Conservation (phyloP, 2,113 vertebrate species). For the Sebastes fasciatus region DNA sequence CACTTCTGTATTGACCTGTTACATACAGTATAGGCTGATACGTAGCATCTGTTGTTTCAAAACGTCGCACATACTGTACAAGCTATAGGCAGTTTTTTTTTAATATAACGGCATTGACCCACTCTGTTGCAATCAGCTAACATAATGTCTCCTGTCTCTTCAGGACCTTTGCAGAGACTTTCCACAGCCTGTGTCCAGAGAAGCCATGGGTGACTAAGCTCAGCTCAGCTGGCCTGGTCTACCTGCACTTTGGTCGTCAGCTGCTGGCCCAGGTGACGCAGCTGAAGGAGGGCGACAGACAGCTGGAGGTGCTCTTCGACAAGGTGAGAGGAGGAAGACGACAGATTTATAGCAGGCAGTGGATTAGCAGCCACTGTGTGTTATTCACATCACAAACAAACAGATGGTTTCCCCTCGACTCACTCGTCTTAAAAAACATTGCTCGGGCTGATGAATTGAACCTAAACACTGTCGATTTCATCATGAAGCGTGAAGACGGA, state of each 20-base stretch:
- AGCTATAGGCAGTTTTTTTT: too few species aligned
- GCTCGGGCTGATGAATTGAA: background rate
- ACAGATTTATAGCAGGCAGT: conserved; percentile 5
- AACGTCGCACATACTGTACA: background rate
- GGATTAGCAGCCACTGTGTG: conserved; percentile 25
- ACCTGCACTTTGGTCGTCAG: conserved; percentile 90
- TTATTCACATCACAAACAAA: conserved; percentile 31
- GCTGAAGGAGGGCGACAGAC: conserved; percentile 81
- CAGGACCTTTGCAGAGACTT: conserved; percentile 90
- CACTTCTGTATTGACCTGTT: background rate
- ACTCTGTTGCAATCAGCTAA: background rate
- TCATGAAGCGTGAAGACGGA: background rate
- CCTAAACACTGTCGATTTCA: background rate
- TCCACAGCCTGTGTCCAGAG: conserved; percentile 88
- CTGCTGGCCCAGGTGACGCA: conserved; percentile 87
- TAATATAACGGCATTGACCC: too few species aligned
- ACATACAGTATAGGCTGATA: background rate
- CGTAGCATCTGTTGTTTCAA: background rate
- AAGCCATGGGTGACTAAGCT: conserved; percentile 95
- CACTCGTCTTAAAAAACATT: background rate
- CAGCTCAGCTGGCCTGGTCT: conserved; percentile 95
- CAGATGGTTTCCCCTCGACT: conserved; percentile 4
- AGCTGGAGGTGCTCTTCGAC: conserved; percentile 88
- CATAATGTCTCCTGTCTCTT: background rate
- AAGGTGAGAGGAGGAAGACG: conserved; percentile 83